These are phyloP conservation scores for Condylostylus longicornis DNA, from an alignment of 1,140 invertebrate species.

Conservation along the genomic window DNA sequence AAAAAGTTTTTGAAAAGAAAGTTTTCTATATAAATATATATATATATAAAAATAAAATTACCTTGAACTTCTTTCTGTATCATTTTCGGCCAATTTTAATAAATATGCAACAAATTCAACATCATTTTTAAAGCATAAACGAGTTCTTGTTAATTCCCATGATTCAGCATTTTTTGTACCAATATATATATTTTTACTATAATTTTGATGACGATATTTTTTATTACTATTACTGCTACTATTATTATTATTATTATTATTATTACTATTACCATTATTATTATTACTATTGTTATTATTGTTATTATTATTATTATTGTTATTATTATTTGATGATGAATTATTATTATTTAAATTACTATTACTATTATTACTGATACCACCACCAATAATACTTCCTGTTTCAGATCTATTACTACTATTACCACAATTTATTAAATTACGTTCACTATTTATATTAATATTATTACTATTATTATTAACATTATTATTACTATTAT, in stretches of 20 bases:
- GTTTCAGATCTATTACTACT: not conserved
- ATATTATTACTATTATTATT: constrained; percentile 12
- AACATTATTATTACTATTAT: constrained; percentile 4
- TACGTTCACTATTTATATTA: constrained; percentile 4
- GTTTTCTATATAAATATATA: too few species aligned
- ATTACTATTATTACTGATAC: not conserved
- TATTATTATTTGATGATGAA: not conserved
- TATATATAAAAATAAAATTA: constrained; percentile 12
- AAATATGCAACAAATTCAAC: constrained; percentile 34
- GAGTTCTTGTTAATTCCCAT: constrained; percentile 32
- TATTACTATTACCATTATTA: constrained; percentile 5
- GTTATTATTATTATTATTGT: too few species aligned
- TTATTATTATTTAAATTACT: not conserved
- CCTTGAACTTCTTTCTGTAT: constrained; percentile 29
- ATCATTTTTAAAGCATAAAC: constrained; percentile 31
- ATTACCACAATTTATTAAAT: constrained; percentile 1
- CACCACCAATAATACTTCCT: constrained; percentile 1
- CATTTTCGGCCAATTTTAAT: constrained; percentile 34
- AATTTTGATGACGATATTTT: constrained; percentile 30
- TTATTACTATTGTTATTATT: not conserved
- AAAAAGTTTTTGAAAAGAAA: too few species aligned
- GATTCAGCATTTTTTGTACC: constrained; percentile 34
- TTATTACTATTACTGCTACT: constrained; percentile 22
- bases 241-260: constrained; percentile 11
- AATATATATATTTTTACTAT: constrained; percentile 32